Conservation (phyloP, 2,113 vertebrate species). For the Centropristis striata region DNA sequence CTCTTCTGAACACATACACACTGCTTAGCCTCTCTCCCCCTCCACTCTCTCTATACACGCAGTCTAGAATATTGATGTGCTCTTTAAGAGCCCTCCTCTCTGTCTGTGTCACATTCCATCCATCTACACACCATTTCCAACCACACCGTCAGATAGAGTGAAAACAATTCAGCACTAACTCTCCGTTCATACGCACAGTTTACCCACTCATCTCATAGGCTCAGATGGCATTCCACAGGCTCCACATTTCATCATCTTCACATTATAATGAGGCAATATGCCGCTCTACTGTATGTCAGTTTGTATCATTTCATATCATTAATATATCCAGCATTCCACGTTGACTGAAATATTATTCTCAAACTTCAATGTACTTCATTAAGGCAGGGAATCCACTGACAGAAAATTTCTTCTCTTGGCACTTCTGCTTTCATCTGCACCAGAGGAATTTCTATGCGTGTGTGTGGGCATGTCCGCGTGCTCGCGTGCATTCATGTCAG, state of each 20-base stretch:
- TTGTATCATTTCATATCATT: conserved; percentile 73
- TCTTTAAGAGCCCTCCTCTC: conserved; percentile 82
- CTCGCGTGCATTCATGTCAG: conserved; percentile 25
- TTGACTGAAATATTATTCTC: conserved; percentile 67
- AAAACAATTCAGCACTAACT: conserved; percentile 70
- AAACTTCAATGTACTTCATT: conserved; percentile 70
- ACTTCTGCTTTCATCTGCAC: conserved; percentile 66
- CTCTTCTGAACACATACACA: conserved; percentile 41
- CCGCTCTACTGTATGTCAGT: conserved; percentile 66
- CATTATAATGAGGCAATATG: conserved; percentile 73
- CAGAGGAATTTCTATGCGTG: conserved; percentile 24
- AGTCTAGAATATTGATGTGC: conserved; percentile 83
- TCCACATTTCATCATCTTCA: conserved; percentile 71
- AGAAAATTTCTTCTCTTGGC: conserved; percentile 49
- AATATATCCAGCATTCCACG: conserved; percentile 51
- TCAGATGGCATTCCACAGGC: conserved; percentile 59
- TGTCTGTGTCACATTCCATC: conserved; percentile 82
- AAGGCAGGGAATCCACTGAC: conserved; percentile 61
- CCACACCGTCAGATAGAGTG: conserved; percentile 64
- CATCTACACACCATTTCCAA: conserved; percentile 75
- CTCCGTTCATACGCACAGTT: conserved; percentile 49
- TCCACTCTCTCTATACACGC: conserved; percentile 59
- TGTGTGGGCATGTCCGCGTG: conserved; percentile 10
- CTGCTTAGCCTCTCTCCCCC: conserved; percentile 43
- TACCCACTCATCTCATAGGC: conserved; percentile 55